A percentile compares a stretch with the other conserved stretches of the same genome.
Evolutionary conservation across 2,113 vertebrate species (phyloP).

Genomic region (Sebastes schlegelii): DNA sequence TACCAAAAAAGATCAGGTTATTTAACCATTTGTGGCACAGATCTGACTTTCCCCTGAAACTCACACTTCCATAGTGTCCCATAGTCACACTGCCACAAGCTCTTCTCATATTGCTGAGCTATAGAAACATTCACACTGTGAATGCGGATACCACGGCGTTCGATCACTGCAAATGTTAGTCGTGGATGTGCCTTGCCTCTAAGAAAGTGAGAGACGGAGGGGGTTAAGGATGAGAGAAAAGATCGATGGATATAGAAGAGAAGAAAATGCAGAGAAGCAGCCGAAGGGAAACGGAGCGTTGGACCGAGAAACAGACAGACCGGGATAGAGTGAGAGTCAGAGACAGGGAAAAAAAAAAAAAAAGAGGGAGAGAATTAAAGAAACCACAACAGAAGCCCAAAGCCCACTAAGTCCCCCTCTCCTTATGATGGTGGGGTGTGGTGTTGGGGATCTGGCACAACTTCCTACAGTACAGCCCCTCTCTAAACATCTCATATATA

Average conservation of each 20-base stretch:
- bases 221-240: constrained; percentile 37
- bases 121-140: constrained; percentile 7
- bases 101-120: constrained; percentile 5
- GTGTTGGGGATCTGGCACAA: constrained; percentile 73
- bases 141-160: constrained; percentile 17
- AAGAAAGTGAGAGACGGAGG: constrained; percentile 45
- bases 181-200: constrained; percentile 25
- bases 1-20: constrained; percentile 48
- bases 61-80: background rate
- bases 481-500: constrained; percentile 73
- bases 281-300: constrained; percentile 60
- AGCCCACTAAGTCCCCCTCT: constrained; percentile 69
- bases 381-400: constrained; percentile 78
- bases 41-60: constrained; percentile 7
- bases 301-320: constrained; percentile 62
- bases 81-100: background rate
- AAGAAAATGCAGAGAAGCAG: constrained; percentile 52
- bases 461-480: constrained; percentile 68
- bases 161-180: constrained; percentile 39
- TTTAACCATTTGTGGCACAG: constrained; percentile 15
- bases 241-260: constrained; percentile 55
- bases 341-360: constrained; percentile 28
- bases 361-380: constrained; percentile 64
- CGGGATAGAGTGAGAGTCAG: constrained; percentile 65
- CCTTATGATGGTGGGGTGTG: constrained; percentile 70